A percentile compares a stretch with the other conserved stretches of the same genome.
phyloP scores from a whole-genome alignment of 1,140 invertebrate genomes.

The Luehdorfia chinensis region DNA sequence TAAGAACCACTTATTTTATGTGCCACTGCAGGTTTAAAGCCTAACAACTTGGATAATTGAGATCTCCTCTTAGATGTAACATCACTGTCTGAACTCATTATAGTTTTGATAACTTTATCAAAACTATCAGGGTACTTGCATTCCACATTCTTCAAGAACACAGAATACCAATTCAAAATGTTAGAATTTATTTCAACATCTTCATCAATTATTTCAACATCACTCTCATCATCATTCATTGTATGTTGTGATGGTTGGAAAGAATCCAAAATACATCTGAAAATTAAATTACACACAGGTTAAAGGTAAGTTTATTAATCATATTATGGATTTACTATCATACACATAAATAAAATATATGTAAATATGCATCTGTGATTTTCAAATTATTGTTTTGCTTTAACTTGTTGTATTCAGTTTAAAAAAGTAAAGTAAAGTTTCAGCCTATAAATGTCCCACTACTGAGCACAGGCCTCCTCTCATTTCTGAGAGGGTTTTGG shows the following conservation, averaged over 20 bases:
- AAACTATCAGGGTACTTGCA: constrained; percentile 82
- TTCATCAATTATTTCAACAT: constrained; percentile 68
- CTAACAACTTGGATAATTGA: constrained; percentile 63
- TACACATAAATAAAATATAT: no score
- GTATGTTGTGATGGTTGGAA: constrained; percentile 31
- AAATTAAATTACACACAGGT: constrained; percentile 27
- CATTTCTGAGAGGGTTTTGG: no score
- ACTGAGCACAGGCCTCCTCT: no score
- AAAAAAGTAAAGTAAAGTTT: no score
- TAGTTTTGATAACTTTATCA: constrained; percentile 78
- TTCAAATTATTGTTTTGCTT: no score
- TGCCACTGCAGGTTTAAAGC: constrained; percentile 75
- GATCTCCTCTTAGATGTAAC: constrained; percentile 30
- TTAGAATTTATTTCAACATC: constrained; percentile 45
- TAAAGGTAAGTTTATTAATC: no score
- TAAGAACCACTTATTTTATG: constrained; percentile 75
- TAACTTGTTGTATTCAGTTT: no score
- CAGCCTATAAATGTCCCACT: no score
- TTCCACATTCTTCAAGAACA: constrained; percentile 77
- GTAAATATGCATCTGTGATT: no score
- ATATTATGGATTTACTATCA: no score
- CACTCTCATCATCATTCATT: constrained; percentile 49
- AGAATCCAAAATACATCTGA: constrained; percentile 70
- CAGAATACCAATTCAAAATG: constrained; percentile 72
- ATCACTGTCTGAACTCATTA: constrained; percentile 57